These are phyloP conservation scores for Beaufortia kweichowensis DNA, from an alignment of 2,113 vertebrate genomes.

Conservation along the genomic window DNA sequence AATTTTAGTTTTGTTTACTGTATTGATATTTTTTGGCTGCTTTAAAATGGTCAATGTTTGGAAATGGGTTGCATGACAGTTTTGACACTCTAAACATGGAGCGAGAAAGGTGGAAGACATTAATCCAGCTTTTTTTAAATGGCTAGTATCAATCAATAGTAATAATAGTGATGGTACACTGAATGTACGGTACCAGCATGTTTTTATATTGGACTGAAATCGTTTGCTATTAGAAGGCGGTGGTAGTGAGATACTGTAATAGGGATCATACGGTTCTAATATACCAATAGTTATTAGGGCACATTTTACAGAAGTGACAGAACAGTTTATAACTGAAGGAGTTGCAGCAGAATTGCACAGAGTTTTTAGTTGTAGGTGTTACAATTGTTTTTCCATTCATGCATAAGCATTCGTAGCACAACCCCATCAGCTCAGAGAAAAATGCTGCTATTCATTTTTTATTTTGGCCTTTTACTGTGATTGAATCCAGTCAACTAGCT, in stretches of 20 bases:
- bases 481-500: constrained; percentile 15
- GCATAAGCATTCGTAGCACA: neutral
- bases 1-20: neutral
- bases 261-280: neutral
- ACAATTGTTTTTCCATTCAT: constrained; percentile 7
- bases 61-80: constrained; percentile 6
- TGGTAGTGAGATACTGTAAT: constrained; percentile 4
- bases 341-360: constrained; percentile 62
- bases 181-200: neutral
- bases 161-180: neutral
- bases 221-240: neutral
- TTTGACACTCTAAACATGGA: constrained; percentile 48
- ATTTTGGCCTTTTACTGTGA: constrained; percentile 7
- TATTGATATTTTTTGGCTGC: constrained; percentile 35
- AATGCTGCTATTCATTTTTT: constrained; percentile 16
- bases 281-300: neutral
- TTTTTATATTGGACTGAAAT: neutral
- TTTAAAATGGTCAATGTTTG: constrained; percentile 2
- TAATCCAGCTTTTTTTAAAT: neutral
- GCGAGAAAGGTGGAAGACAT: neutral
- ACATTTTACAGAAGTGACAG: neutral
- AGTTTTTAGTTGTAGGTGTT: constrained; percentile 23
- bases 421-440: neutral
- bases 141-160: neutral
- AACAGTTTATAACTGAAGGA: constrained; percentile 44